Evolutionary conservation across 2,888 invertebrate genomes (phyloP), one percentile per base, ranked within the genome.

Genomic region (Griposia aprilina): DNA sequence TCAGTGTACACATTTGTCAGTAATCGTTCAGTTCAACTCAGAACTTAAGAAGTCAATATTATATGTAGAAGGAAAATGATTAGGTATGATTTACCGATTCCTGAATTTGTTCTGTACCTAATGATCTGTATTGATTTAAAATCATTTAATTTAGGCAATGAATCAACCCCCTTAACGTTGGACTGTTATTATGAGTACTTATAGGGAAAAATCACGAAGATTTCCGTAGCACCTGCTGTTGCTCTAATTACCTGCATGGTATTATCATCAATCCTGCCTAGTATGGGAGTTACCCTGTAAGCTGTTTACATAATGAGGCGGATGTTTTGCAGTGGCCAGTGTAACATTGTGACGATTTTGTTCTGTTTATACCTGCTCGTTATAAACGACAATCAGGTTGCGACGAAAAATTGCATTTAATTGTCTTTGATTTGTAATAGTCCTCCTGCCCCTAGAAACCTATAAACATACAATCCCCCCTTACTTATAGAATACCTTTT

Each of bases 321-420:
- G 50, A 80, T 82, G 65, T 84, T 83, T 72, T 57, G n/a, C 65
- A 41, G 13, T 15, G 15, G 23, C 15, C 65, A 30, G 15, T 60
- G 52, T 45, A 17, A 10, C n/a, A n/a, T 23, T 50, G 69, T 50
- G 63, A 36, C 26, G 26, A 60, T 55, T 45, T 26, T 67, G 26
- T 41, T 57, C 50, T 20, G 57, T 30, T 77, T 50, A 69, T 65
- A 67, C 26, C 63, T 41, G 17, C 50, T 59, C 7, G 15, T n/a
- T 70, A 36, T 55, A 20, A 1, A 17, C 15, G 68, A 41, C 15
- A 11, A 30, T 15, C 20, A 36, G n/a, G 15, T n/a, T n/a, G n/a
- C n/a, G n/a, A n/a, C n/a, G n/a, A n/a, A 36, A 36, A 36, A 36
- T 36, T 36, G 3, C 1, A 36, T 36, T 36, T 17, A 1, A 7